These are phyloP conservation scores for Aplodontia rufa DNA, from an alignment of 2,113 vertebrate species.

Conservation along the genomic window DNA sequence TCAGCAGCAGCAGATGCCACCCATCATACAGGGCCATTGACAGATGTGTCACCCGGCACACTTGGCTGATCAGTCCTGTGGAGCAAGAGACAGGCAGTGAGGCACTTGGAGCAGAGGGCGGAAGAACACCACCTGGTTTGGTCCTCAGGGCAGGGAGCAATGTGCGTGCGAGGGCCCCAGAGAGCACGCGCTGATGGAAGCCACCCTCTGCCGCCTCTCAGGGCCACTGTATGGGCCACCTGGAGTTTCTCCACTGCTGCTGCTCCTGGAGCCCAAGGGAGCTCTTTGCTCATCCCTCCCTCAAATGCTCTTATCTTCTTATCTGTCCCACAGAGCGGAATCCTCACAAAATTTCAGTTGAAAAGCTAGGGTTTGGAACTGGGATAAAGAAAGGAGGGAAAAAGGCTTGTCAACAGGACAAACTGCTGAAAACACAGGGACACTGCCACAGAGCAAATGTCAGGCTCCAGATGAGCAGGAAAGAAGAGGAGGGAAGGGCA, in stretches of 20 bases:
- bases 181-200: too few relatives aligned
- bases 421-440: neutral
- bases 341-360: neutral
- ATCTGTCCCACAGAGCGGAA: neutral
- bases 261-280: neutral
- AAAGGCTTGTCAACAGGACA: neutral
- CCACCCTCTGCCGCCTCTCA: fast-evolving
- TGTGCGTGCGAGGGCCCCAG: neutral
- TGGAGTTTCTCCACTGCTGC: neutral
- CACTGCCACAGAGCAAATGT: neutral
- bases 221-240: fast-evolving
- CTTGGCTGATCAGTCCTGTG: constrained; percentile 89
- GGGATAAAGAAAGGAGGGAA: neutral
- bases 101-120: neutral
- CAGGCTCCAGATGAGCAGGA: fast-evolving
- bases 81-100: constrained; percentile 49
- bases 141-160: neutral
- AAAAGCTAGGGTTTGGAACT: neutral
- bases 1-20: constrained; percentile 79
- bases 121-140: fast-evolving
- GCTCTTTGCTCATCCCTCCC: neutral
- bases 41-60: constrained; percentile 86
- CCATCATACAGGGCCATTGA: constrained; percentile 95
- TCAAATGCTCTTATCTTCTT: neutral
- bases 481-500: too few relatives aligned